Evolutionary conservation across 1,140 invertebrate species (phyloP).

Genomic region (Pygmarrhopalites habei): DNA sequence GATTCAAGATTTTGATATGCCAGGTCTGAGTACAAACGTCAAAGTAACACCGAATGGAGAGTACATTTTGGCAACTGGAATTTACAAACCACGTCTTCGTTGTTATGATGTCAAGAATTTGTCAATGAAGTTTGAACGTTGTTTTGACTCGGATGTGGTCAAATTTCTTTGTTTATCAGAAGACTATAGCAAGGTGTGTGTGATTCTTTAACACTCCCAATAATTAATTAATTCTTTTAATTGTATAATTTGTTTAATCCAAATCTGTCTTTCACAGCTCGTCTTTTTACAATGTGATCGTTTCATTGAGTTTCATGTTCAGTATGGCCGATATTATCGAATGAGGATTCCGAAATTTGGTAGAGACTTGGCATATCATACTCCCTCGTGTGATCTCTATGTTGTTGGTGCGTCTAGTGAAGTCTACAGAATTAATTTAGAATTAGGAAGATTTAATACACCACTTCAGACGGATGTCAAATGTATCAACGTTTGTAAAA

Average conservation of each 20-base stretch:
- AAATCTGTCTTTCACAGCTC: conserved; percentile 56
- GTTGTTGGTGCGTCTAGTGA: conserved; percentile 80
- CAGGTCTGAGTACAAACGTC: conserved; percentile 77
- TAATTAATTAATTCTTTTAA: not conserved
- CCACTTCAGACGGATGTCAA: conserved; percentile 67
- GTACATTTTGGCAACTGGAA: conserved; percentile 85
- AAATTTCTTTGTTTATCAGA: conserved; percentile 80
- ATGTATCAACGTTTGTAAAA: conserved; percentile 74
- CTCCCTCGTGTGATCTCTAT: conserved; percentile 81
- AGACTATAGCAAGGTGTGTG: conserved; percentile 74
- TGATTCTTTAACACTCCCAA: conserved; percentile 2
- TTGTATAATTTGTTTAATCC: conserved; percentile 36
- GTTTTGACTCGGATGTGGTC: conserved; percentile 91
- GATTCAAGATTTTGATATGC: conserved; percentile 99
- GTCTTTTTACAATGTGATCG: conserved; percentile 56
- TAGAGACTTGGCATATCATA: conserved; percentile 86
- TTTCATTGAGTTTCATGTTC: conserved; percentile 90
- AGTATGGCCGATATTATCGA: conserved; percentile 82
- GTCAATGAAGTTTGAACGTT: conserved; percentile 96
- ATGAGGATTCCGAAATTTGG: conserved; percentile 92
- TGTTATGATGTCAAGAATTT: conserved; percentile 95
- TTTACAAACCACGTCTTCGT: conserved; percentile 92
- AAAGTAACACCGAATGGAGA: conserved; percentile 84
- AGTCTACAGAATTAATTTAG: conserved; percentile 90
- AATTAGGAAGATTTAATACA: conserved; percentile 86